phyloP scores from a whole-genome alignment of 2,888 invertebrate genomes.

The Allacma fusca region DNA sequence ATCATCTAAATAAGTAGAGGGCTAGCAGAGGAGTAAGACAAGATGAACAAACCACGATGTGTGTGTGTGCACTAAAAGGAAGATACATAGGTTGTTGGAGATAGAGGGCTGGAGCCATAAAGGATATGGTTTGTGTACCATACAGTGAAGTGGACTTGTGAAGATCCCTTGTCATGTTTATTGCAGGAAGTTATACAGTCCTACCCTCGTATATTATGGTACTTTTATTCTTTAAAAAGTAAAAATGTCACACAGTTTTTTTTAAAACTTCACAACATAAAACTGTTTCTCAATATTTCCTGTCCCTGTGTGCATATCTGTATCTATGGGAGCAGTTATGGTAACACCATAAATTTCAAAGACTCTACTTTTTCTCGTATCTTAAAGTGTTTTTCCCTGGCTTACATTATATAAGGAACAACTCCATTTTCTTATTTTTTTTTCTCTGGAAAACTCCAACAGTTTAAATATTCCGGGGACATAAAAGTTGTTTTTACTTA shows the following conservation, averaged over 20 bases:
- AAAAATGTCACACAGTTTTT: conserved; percentile 11
- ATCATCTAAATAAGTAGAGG: too few species aligned
- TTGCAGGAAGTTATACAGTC: neutral
- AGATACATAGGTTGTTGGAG: neutral
- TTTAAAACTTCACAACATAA: neutral
- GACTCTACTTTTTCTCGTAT: neutral
- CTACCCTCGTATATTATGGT: conserved; percentile 3
- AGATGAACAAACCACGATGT: too few species aligned
- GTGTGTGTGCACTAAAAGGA: too few species aligned
- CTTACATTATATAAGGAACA: neutral
- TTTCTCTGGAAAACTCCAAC: neutral
- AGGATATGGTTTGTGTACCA: neutral
- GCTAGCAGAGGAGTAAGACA: too few species aligned
- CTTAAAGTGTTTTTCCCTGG: neutral
- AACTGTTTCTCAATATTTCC: conserved; percentile 1
- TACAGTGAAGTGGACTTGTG: neutral
- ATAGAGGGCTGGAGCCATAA: neutral
- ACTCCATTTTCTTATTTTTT: neutral
- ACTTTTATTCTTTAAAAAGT: conserved; percentile 8
- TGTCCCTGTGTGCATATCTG: neutral
- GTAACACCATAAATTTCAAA: conserved; percentile 16
- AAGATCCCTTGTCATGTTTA: conserved; percentile 12
- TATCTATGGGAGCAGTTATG: neutral
- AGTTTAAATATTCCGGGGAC: neutral
- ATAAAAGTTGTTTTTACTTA: too few species aligned